Conservation (phyloP, 2,888 invertebrate species). For the Drosophila subsilvestris region DNA sequence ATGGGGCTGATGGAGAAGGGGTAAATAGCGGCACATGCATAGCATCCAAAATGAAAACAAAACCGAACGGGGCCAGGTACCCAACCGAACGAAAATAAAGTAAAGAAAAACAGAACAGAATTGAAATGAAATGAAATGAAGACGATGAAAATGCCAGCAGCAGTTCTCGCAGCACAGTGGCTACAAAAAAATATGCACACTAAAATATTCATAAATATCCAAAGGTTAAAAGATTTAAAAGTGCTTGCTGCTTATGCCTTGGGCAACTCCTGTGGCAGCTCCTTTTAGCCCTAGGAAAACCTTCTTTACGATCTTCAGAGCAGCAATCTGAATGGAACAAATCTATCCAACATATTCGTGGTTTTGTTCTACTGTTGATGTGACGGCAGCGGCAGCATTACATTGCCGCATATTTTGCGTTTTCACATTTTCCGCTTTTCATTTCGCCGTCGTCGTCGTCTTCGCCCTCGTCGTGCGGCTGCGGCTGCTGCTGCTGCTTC, state of each 20-base stretch:
- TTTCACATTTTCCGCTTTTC: slow-evolving; percentile 56
- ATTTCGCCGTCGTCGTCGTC: slow-evolving; percentile 26
- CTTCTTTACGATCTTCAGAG: no score
- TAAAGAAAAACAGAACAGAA: slow-evolving; percentile 24
- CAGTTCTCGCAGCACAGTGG: slow-evolving; percentile 20
- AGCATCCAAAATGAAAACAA: slow-evolving; percentile 25
- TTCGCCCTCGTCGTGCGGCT: background rate
- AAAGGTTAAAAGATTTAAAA: no score
- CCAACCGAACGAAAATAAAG: slow-evolving; percentile 28
- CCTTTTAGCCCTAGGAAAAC: no score
- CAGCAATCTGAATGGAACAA: background rate
- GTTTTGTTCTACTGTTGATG: slow-evolving; percentile 14
- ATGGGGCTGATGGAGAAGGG: slow-evolving; percentile 8
- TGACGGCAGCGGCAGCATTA: slow-evolving; percentile 53
- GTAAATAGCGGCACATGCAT: slow-evolving; percentile 38
- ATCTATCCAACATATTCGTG: background rate
- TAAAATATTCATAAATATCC: background rate
- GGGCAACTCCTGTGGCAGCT: no score
- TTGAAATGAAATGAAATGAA: slow-evolving; percentile 27
- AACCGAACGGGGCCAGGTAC: slow-evolving; percentile 36
- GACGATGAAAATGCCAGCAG: slow-evolving; percentile 37
- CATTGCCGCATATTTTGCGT: slow-evolving; percentile 63
- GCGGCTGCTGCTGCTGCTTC: slow-evolving; percentile 14
- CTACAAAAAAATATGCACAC: background rate
- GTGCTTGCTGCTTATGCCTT: no score